phyloP scores from a whole-genome alignment of 2,888 invertebrate genomes.

The Hydroisotoma schaefferi region DNA sequence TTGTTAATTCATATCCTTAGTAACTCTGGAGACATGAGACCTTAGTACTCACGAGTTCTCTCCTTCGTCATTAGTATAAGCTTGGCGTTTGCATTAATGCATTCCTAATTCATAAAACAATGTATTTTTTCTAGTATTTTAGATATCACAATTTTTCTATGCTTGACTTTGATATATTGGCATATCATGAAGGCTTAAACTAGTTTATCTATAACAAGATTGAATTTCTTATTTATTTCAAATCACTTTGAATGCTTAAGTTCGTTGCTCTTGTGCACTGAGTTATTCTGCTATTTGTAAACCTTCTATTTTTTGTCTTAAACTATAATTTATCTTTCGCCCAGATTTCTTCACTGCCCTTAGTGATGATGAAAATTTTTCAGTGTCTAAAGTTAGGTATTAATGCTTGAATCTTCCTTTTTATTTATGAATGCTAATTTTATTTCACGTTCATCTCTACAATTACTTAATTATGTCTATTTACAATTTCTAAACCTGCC shows the following conservation, averaged over 20 bases:
- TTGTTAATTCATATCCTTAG: not conserved
- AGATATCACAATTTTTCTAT: slow-evolving; percentile 8
- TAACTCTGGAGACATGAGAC: not conserved
- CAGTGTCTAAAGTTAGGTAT: slow-evolving; percentile 5
- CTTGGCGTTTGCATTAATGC: not conserved
- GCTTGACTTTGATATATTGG: too few relatives aligned
- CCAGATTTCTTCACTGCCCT: not conserved
- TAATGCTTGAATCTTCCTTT: too few relatives aligned
- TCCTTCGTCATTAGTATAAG: too few relatives aligned
- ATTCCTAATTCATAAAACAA: not conserved
- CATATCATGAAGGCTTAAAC: slow-evolving; percentile 5
- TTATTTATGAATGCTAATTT: too few relatives aligned
- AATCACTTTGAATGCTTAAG: slow-evolving; percentile 10
- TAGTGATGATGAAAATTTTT: slow-evolving; percentile 5
- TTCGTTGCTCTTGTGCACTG: slow-evolving; percentile 4
- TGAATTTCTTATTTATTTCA: slow-evolving; percentile 2
- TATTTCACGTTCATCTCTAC: too few relatives aligned
- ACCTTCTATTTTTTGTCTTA: too few relatives aligned
- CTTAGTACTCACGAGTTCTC: not conserved
- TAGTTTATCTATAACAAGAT: slow-evolving; percentile 13
- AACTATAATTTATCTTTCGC: too few relatives aligned
- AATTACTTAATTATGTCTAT: not conserved
- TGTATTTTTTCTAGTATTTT: slow-evolving; percentile 6
- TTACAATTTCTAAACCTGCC: not conserved
- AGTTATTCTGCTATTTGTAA: too few relatives aligned